These are phyloP conservation scores for Vireo altiloquus DNA, from an alignment of 2,113 vertebrate species.

Conservation along the genomic window DNA sequence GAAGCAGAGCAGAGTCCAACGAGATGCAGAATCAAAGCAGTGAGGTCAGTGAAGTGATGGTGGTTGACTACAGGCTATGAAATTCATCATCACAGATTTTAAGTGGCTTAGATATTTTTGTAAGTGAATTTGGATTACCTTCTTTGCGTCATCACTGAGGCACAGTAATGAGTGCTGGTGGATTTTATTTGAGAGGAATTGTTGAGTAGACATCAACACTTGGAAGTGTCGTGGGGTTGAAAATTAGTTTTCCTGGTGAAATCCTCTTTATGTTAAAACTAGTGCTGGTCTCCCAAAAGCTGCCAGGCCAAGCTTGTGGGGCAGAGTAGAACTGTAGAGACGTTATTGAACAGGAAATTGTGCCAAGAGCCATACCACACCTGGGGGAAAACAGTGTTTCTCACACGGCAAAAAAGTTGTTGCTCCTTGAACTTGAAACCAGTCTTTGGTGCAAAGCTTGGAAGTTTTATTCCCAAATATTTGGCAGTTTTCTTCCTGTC, in stretches of 20 bases:
- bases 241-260: neutral
- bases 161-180: neutral
- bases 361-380: neutral
- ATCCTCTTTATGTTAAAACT: neutral
- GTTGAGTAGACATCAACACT: neutral
- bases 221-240: neutral
- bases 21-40: neutral
- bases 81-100: neutral
- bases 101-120: neutral
- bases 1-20: neutral
- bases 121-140: neutral
- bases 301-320: neutral
- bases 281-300: neutral
- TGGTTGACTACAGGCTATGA: neutral
- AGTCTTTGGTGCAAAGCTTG: neutral
- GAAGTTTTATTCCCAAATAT: neutral
- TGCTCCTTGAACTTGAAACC: neutral
- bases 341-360: neutral
- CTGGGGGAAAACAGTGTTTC: rapidly evolving
- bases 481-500: neutral
- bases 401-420: neutral
- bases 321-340: too few relatives aligned
- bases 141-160: neutral
- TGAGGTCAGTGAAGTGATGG: neutral
- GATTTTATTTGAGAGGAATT: neutral